Percentiles rank a stretch among this genome's conserved stretches.
Evolutionary conservation across 2,888 invertebrate genomes (phyloP).

Genomic region (Dusona sp.): DNA sequence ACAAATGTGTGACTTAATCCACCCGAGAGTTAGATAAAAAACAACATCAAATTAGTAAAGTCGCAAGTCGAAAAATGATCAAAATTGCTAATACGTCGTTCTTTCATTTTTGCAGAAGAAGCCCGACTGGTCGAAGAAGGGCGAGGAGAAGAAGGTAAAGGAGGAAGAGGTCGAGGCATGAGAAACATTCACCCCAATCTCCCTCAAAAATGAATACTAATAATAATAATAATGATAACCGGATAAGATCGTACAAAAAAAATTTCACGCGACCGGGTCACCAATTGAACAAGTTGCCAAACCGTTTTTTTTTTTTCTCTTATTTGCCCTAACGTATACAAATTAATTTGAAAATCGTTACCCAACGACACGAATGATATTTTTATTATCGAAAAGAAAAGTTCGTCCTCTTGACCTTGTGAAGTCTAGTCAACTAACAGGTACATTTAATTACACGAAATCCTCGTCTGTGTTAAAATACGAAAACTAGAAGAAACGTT

Average conservation of each 20-base stretch:
- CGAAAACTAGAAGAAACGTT: constrained; percentile 11
- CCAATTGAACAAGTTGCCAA: constrained; percentile 29
- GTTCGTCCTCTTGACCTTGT: constrained; percentile 19
- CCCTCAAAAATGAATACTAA: constrained; percentile 31
- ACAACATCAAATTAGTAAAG: constrained; percentile 36
- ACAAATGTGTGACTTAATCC: constrained; percentile 31
- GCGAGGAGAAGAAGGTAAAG: constrained; percentile 94
- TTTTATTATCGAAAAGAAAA: constrained; percentile 39
- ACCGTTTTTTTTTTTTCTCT: constrained; percentile 23
- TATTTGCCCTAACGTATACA: constrained; percentile 41
- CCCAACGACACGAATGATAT: constrained; percentile 42
- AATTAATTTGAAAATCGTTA: constrained; percentile 36
- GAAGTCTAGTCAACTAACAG: constrained; percentile 57
- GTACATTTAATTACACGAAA: constrained; percentile 32
- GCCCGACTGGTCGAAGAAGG: constrained; percentile 98
- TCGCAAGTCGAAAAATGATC: constrained; percentile 13
- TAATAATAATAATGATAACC: constrained; percentile 35
- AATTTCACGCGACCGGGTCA: constrained; percentile 25
- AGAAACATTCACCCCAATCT: constrained; percentile 61
- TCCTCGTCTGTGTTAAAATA: constrained; percentile 48
- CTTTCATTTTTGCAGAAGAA: constrained; percentile 91
- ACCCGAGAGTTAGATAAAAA: constrained; percentile 27
- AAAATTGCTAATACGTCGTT: constrained; percentile 61
- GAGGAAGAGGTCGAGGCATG: constrained; percentile 95
- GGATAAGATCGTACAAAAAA: constrained; percentile 47